Conservation (phyloP, 2,113 vertebrate genomes). For the Danio rerio region DNA sequence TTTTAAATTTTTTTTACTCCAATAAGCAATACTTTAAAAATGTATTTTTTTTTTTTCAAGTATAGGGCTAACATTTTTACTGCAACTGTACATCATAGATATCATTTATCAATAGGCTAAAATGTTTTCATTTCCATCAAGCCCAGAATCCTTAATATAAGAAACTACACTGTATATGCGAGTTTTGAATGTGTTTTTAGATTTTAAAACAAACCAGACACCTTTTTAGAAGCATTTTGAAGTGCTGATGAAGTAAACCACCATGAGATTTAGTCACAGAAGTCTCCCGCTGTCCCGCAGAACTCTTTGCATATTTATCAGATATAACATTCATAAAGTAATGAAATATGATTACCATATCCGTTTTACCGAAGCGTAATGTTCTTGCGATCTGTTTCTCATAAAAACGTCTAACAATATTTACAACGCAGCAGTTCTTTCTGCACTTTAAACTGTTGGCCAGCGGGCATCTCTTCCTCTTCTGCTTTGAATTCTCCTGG, state of each 20-base stretch:
- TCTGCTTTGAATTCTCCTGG: conserved; percentile 36
- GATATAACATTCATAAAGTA: not conserved
- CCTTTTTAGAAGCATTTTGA: not conserved
- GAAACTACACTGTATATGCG: not conserved
- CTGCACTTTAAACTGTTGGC: conserved; percentile 1
- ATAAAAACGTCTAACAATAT: not conserved
- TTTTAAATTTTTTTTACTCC: too few species aligned
- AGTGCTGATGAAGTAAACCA: not conserved
- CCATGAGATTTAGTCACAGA: not conserved
- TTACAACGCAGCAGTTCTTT: not conserved
- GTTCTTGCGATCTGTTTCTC: not conserved
- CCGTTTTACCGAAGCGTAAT: not conserved
- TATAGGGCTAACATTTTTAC: too few species aligned
- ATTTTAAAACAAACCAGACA: not conserved
- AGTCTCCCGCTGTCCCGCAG: not conserved
- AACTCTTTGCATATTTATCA: conserved; percentile 22
- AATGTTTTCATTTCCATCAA: not conserved
- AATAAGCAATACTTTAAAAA: too few species aligned
- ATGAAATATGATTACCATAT: not conserved
- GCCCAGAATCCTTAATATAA: not conserved
- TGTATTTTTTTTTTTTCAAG: too few species aligned
- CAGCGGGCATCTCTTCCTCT: not conserved
- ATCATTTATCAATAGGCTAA: too few species aligned
- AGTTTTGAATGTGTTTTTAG: not conserved
- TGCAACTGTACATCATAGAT: too few species aligned